These are phyloP conservation scores for Baronia brevicornis DNA, from an alignment of 2,888 invertebrate genomes.

Conservation along the genomic window DNA sequence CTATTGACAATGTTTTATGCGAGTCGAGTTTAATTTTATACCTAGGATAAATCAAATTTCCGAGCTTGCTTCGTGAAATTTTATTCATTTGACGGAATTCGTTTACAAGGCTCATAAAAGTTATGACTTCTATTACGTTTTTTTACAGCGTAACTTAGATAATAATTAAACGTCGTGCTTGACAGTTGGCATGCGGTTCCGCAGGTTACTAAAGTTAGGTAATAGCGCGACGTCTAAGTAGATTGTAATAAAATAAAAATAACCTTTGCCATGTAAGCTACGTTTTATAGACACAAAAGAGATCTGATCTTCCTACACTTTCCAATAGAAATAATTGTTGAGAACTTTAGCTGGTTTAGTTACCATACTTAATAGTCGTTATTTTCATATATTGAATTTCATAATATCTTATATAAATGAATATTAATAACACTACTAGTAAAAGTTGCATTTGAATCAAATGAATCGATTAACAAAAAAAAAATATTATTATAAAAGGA, in stretches of 20 bases:
- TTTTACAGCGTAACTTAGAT: background rate
- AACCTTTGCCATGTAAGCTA: constrained; percentile 47
- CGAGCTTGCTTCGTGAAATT: background rate
- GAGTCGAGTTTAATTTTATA: background rate
- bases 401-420: constrained; percentile 23
- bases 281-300: constrained; percentile 48
- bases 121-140: background rate
- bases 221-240: constrained; percentile 23
- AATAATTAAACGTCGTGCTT: constrained; percentile 21
- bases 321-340: constrained; percentile 18
- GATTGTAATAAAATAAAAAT: constrained; percentile 27
- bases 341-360: constrained; percentile 26
- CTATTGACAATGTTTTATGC: background rate
- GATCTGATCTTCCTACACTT: constrained; percentile 35
- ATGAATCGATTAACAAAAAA: constrained; percentile 39
- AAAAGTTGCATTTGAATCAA: constrained; percentile 44
- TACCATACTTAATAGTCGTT: constrained; percentile 46
- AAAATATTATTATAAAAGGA: constrained; percentile 24
- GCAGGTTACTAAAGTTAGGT: constrained; percentile 19
- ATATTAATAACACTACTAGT: constrained; percentile 29
- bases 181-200: constrained; percentile 22
- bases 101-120: constrained; percentile 6
- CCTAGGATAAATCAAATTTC: background rate
- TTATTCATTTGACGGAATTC: background rate
- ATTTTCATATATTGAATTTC: constrained; percentile 52